Base-by-base conservation (phyloP, 1,140 invertebrate species). In the Cyclargus thomasi region DNA sequence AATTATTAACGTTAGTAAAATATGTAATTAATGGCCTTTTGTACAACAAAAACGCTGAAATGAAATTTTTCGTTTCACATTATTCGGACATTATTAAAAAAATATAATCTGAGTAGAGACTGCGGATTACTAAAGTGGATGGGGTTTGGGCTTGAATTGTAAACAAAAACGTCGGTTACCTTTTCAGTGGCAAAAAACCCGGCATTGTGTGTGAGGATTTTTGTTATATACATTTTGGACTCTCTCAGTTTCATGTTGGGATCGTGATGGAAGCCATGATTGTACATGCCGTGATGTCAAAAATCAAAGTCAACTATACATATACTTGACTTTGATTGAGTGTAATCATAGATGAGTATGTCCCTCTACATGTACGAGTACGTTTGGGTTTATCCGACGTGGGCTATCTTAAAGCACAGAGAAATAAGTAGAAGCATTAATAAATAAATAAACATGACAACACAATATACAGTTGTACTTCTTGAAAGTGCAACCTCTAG, bases 71-170 rank as follows among this genome's bases (percentile, higher is more conserved):
- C 53, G 18, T 55, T 55, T 55, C n/a, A 8, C 53, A 55, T 55
- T 55, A 55, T 55, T 55, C n/a, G n/a, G 11, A 17, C 53, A 55
- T 55, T 18, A 55, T 55, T 55, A 18, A 20, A 18, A 55, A 55
- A 55, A 20, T 55, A 55, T 55, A 20, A 55, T 55, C 53, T 18
- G 39, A 47, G 39, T 47, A 47, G 10, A 11, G 39, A 47, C 10
- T 2, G 53, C 11, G 53, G 53, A n/a, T 55, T 55, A 20, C 17
- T 11, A 8, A 20, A 47, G 14, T 11, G 53, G n/a, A 18, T 55
- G 18, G 10, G 53, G 53, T 17, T 20, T 10, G 53, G 53, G 7
- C 53, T 17, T n/a, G n/a, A 10, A 20, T 55, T 20, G 53, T 20
- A 20, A 55, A 20, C 53, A 20, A 20, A 29, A 18, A 18, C 18